Conservation (phyloP, 1,140 invertebrate species). For the Ips nitidus region DNA sequence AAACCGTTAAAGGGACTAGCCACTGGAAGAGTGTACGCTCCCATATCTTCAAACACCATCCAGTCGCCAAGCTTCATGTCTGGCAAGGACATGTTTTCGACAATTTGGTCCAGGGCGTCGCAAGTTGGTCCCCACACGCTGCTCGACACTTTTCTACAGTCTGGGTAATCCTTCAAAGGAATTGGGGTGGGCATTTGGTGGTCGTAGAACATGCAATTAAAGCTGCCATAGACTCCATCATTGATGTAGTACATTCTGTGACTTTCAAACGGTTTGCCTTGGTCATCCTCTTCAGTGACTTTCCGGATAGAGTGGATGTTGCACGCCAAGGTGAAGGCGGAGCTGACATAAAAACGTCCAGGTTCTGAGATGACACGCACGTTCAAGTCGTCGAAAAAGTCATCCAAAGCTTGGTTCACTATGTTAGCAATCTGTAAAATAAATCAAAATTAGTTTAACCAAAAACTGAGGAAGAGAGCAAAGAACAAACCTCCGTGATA, state of each 20-base stretch:
- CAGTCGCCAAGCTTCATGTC: slow-evolving; percentile 79
- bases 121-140: slow-evolving; percentile 96
- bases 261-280: slow-evolving; percentile 37
- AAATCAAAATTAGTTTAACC: background rate
- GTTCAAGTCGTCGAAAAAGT: slow-evolving; percentile 73
- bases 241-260: slow-evolving; percentile 93
- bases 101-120: slow-evolving; percentile 88
- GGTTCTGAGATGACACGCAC: slow-evolving; percentile 95
- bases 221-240: slow-evolving; percentile 98
- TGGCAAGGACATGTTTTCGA: slow-evolving; percentile 69
- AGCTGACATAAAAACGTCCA: slow-evolving; percentile 91
- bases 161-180: slow-evolving; percentile 37
- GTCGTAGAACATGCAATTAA: slow-evolving; percentile 96
- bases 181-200: slow-evolving; percentile 64
- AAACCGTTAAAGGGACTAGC: slow-evolving; percentile 92
- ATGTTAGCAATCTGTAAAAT: slow-evolving; percentile 66
- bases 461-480: background rate
- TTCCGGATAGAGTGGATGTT: slow-evolving; percentile 82
- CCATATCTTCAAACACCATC: slow-evolving; percentile 89
- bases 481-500: slow-evolving; percentile 64
- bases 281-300: slow-evolving; percentile 56
- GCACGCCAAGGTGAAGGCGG: slow-evolving; percentile 89
- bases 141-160: slow-evolving; percentile 41
- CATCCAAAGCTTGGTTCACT: slow-evolving; percentile 76
- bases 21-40: slow-evolving; percentile 89